phyloP scores from a whole-genome alignment of 1,140 invertebrate genomes.

The Argopecten irradians region DNA sequence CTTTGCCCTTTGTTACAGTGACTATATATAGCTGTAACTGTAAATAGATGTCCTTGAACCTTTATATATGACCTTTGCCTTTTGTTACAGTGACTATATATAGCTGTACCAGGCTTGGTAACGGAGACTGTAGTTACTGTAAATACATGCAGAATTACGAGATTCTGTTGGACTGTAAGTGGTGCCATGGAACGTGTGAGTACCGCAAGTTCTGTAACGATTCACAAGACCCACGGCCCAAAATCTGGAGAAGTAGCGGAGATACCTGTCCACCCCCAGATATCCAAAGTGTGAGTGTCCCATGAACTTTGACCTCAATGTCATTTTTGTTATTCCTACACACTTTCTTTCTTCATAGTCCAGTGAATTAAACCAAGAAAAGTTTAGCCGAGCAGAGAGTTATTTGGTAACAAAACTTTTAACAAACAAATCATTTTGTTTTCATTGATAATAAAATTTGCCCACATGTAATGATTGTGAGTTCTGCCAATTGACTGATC shows the following conservation, averaged over 20 bases:
- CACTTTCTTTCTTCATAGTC: background rate
- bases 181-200: conserved; percentile 61
- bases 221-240: background rate
- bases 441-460: too few species aligned
- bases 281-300: background rate
- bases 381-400: too few species aligned
- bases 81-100: conserved; percentile 61
- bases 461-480: too few species aligned
- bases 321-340: background rate
- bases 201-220: conserved; percentile 47
- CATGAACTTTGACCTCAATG: too few species aligned
- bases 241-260: background rate
- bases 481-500: too few species aligned
- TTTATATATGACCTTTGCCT: background rate
- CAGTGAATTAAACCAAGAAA: background rate
- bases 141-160: conserved; percentile 58
- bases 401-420: too few species aligned
- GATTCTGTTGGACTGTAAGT: conserved; percentile 58
- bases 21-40: background rate
- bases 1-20: background rate
- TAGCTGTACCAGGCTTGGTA: conserved; percentile 61
- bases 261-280: background rate
- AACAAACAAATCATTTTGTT: too few species aligned
- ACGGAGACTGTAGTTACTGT: conserved; percentile 67
- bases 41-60: too few species aligned